Percentiles rank a stretch among this genome's conserved stretches.
Evolutionary conservation across 1,140 invertebrate species (phyloP).

Genomic region (Zaprionus camerounensis): DNA sequence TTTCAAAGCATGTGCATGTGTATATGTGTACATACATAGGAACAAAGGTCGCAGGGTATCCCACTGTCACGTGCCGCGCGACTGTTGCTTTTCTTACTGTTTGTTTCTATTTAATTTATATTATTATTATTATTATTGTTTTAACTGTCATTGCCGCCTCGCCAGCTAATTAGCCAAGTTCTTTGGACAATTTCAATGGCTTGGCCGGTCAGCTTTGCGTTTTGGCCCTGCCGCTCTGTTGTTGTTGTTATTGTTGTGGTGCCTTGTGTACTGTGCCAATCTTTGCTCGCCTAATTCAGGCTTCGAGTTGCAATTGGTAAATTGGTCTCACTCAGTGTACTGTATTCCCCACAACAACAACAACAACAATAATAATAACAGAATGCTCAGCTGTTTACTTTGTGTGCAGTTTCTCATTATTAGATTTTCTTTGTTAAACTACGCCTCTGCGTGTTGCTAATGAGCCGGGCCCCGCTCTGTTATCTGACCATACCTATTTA

Average conservation of each 20-base stretch:
- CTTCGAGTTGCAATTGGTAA: conserved; percentile 14
- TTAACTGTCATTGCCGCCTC: conserved; percentile 7
- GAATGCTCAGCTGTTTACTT: conserved; percentile 26
- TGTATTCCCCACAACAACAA: background rate
- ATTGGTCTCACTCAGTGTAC: conserved; percentile 16
- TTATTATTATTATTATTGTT: background rate
- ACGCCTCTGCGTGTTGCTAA: conserved; percentile 66
- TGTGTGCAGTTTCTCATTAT: conserved; percentile 44
- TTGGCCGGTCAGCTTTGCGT: background rate
- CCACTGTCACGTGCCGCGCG: too few species aligned
- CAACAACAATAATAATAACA: background rate
- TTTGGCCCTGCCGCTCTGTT: background rate
- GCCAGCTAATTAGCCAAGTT: conserved; percentile 35
- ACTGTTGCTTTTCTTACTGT: too few species aligned
- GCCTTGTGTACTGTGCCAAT: background rate
- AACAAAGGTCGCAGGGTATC: too few species aligned
- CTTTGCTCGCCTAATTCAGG: background rate
- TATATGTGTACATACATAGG: too few species aligned
- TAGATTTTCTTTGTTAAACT: conserved; percentile 40
- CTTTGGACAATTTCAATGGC: conserved; percentile 32
- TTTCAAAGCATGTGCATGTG: too few species aligned
- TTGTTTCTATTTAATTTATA: background rate
- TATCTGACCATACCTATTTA: conserved; percentile 8
- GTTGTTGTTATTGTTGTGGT: background rate
- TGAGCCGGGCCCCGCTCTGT: conserved; percentile 33